Percentiles rank a stretch among this genome's conserved stretches.
Evolutionary conservation across 2,888 invertebrate species (phyloP).

Genomic region (Boloria selene): DNA sequence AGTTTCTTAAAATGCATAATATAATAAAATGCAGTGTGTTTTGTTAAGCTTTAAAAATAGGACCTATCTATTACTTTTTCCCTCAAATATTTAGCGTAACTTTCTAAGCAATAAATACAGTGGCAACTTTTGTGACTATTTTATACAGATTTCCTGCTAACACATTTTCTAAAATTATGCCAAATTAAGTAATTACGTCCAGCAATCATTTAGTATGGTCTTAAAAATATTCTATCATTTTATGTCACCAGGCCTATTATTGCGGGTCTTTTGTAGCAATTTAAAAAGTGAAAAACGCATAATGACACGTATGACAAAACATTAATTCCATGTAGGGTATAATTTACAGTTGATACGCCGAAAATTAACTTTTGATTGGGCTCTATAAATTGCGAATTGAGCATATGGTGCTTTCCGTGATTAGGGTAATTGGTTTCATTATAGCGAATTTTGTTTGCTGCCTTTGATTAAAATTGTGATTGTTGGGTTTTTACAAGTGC

Average conservation of each 20-base stretch:
- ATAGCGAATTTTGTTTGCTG: neutral
- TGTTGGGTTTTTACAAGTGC: neutral
- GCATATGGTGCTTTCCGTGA: conserved; percentile 34
- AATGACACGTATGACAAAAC: conserved; percentile 44
- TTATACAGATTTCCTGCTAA: neutral
- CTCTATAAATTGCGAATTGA: conserved; percentile 28
- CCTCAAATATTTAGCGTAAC: too few species aligned
- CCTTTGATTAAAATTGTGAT: neutral
- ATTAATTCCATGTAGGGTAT: conserved; percentile 41
- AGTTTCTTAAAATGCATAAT: too few species aligned
- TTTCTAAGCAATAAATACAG: too few species aligned
- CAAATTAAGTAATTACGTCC: conserved; percentile 9
- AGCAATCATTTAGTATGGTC: conserved; percentile 18
- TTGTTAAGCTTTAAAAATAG: too few species aligned
- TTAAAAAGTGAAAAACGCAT: conserved; percentile 46
- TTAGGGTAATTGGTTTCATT: conserved; percentile 22
- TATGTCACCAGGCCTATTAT: neutral
- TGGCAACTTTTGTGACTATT: neutral
- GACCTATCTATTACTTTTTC: too few species aligned
- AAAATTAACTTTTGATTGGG: conserved; percentile 45
- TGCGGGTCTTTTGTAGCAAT: neutral
- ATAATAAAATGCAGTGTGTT: too few species aligned
- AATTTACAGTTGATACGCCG: conserved; percentile 43
- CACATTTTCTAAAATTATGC: neutral
- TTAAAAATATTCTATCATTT: neutral